Base-by-base conservation (phyloP, 2,888 invertebrate species). In the Lithophane leautieri region DNA sequence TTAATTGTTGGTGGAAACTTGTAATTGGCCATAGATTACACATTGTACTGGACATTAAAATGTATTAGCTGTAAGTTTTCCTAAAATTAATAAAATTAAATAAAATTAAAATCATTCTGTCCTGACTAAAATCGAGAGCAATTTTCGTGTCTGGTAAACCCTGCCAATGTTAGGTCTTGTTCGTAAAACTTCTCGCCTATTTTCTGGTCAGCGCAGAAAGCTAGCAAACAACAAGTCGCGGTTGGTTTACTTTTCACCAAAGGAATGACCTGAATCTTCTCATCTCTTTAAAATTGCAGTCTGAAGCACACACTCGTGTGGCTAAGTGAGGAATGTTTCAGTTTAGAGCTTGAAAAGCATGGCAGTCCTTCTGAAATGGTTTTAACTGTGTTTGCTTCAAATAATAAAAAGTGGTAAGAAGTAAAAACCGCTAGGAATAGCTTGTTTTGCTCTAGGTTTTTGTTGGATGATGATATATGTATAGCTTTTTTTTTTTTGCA, bases 201-300 rank as follows among this genome's bases (percentile, higher is more conserved):
- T 54, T 63, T 42, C 70, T 70, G 78, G 66, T 52, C 58, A 67
- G 73, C 42, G 66, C 47, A 25, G 58, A 78, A 61, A 70, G 71
- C 60, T 25, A 50, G 12, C 58, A 78, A 73, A 73, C 63, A 77
- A 34, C 58, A 42, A 69, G 54, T 44, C 66, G 22, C 14, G 72
- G 52, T 34, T 9, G 40, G 70, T 71, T 76, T 80, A 60, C 70
- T 73, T 68, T 78, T 54, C 65, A 79, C 47, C 52, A 76, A 77
- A 82, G 81, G 62, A 84, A 72, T 72, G 70, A 78, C 77, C 74
- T 76, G 47, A 76, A 76, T 76, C 67, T 80, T 76, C 76, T 76
- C 76, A 81, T 70, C 63, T 76, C 70, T 79, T 82, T 62, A 73
- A 78, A 83, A 75, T 70, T 70, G 75, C 68, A 78, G 73, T 63